Evolutionary conservation across 1,140 invertebrate genomes (phyloP).

Genomic region (Rhynchophorus ferrugineus): DNA sequence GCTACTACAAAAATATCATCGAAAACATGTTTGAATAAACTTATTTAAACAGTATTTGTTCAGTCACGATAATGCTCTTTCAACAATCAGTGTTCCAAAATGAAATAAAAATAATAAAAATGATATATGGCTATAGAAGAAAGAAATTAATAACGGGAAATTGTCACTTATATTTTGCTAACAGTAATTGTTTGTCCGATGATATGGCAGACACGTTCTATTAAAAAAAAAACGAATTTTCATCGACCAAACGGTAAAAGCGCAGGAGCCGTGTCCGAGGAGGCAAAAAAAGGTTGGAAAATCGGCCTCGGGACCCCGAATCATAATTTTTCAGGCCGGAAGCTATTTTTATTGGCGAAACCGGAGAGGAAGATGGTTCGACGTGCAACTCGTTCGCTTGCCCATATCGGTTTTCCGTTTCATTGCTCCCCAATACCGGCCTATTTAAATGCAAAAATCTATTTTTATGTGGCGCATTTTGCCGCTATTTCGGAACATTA

Average conservation of each 20-base stretch:
- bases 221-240: too few species aligned
- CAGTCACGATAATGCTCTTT: too few species aligned
- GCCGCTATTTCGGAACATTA: conserved; percentile 17
- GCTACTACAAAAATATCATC: too few species aligned
- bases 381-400: conserved; percentile 11
- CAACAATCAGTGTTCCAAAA: too few species aligned
- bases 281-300: too few species aligned
- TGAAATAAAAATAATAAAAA: background rate
- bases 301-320: background rate
- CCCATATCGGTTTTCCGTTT: conserved; percentile 21
- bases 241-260: too few species aligned
- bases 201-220: too few species aligned
- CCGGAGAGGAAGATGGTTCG: conserved; percentile 6
- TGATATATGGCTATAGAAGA: background rate
- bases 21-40: too few species aligned
- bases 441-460: conserved; percentile 24
- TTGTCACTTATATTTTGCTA: background rate
- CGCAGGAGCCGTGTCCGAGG: too few species aligned
- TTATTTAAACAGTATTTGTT: too few species aligned
- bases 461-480: conserved; percentile 19
- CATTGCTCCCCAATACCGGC: conserved; percentile 12
- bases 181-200: too few species aligned
- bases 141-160: background rate
- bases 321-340: background rate
- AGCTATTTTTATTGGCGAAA: conserved; percentile 5